These are phyloP conservation scores for Myotis vivesi DNA, from an alignment of 2,797 vertebrate genomes.

Conservation along the genomic window DNA sequence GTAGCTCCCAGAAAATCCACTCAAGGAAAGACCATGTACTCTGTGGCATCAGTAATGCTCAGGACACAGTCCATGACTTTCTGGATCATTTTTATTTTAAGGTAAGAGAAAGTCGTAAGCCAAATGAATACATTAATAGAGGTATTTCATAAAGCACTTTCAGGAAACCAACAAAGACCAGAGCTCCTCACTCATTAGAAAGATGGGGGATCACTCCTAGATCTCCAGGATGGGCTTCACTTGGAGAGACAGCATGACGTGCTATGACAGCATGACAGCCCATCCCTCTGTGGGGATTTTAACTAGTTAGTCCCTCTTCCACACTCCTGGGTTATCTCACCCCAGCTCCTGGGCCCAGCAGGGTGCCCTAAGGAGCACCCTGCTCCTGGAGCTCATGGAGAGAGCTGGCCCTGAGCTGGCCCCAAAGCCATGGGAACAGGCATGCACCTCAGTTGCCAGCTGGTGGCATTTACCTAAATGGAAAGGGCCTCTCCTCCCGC, in stretches of 20 bases:
- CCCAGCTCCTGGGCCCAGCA: neutral
- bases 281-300: neutral
- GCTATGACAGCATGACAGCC: neutral
- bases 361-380: neutral
- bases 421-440: neutral
- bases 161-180: neutral
- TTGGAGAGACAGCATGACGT: neutral
- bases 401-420: neutral
- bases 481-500: neutral
- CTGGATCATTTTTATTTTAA: conserved; percentile 16
- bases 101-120: conserved; percentile 6
- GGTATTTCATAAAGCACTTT: neutral
- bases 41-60: neutral
- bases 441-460: neutral
- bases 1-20: neutral
- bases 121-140: neutral
- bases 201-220: neutral
- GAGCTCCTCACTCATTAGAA: neutral
- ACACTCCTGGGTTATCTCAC: neutral
- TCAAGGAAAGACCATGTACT: neutral
- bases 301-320: neutral
- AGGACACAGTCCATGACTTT: neutral
- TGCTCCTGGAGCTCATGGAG: neutral
- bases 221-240: neutral
- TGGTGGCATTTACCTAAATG: neutral